These are phyloP conservation scores for Laothoe populi DNA, from an alignment of 2,888 invertebrate genomes.

Conservation along the genomic window DNA sequence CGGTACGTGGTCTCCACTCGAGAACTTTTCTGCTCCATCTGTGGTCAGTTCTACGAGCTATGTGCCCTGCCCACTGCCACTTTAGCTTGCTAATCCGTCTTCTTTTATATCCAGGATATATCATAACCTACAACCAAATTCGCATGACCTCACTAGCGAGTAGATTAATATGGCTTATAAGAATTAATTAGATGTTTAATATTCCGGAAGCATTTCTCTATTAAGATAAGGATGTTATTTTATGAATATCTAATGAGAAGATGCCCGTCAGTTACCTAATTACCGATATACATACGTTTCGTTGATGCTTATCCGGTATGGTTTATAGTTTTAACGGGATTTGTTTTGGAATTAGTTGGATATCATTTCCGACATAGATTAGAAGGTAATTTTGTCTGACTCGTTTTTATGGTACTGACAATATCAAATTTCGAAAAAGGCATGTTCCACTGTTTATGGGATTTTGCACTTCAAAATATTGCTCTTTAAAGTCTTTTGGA, in stretches of 20 bases:
- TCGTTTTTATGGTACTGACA: background rate
- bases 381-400: background rate
- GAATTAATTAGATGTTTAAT: background rate
- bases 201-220: slow-evolving; percentile 12
- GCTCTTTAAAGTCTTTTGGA: no score
- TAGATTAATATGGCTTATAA: background rate
- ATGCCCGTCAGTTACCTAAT: background rate
- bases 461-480: no score
- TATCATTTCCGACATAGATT: background rate
- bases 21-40: no score
- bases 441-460: no score
- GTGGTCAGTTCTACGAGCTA: no score
- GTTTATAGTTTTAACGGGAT: background rate
- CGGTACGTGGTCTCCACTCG: no score
- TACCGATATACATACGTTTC: background rate
- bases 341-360: background rate
- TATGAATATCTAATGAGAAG: background rate
- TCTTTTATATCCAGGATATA: no score
- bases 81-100: no score
- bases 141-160: background rate
- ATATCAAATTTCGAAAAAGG: background rate
- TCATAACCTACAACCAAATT: background rate
- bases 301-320: background rate
- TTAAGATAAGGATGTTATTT: slow-evolving; percentile 21
- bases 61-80: no score